Evolutionary conservation across 2,113 vertebrate species (phyloP).

Genomic region (Gobiocypris rarus): DNA sequence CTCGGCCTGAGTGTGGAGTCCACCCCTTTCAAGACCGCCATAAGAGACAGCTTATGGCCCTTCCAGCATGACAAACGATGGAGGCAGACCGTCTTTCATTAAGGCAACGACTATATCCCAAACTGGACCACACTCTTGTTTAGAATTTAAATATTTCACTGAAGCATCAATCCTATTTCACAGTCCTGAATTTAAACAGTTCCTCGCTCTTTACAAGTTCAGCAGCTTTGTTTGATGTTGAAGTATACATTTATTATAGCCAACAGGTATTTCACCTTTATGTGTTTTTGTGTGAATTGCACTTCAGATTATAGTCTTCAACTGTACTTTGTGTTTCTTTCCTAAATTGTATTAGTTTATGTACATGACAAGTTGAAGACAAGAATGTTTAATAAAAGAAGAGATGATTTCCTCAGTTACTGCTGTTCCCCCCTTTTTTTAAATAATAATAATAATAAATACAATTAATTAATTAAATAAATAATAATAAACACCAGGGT

Average conservation of each 20-base stretch:
- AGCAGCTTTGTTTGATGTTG: slow-evolving; percentile 13
- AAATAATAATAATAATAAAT: not conserved
- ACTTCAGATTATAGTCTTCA: slow-evolving; percentile 2
- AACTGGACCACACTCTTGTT: not conserved
- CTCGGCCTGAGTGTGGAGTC: slow-evolving; percentile 85
- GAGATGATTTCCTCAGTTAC: not conserved
- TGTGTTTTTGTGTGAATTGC: slow-evolving; percentile 18
- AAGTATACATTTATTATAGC: slow-evolving; percentile 15
- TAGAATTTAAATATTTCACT: slow-evolving; percentile 70
- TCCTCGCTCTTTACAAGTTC: slow-evolving; percentile 1
- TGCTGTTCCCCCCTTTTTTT: not conserved
- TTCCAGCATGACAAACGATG: slow-evolving; percentile 93
- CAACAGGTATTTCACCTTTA: not conserved
- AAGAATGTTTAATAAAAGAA: not conserved
- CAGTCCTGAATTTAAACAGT: not conserved
- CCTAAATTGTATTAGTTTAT: not conserved
- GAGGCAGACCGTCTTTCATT: slow-evolving; percentile 94
- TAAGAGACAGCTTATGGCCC: slow-evolving; percentile 92
- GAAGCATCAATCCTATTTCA: slow-evolving; percentile 31
- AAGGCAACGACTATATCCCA: slow-evolving; percentile 36
- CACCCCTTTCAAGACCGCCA: slow-evolving; percentile 83
- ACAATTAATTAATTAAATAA: not conserved
- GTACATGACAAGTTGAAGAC: not conserved
- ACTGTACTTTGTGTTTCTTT: slow-evolving; percentile 5
- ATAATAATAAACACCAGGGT: not conserved